Evolutionary conservation across 2,113 vertebrate genomes (phyloP), one percentile per base, ranked within the genome.

Genomic region (Perca schrenkii): DNA sequence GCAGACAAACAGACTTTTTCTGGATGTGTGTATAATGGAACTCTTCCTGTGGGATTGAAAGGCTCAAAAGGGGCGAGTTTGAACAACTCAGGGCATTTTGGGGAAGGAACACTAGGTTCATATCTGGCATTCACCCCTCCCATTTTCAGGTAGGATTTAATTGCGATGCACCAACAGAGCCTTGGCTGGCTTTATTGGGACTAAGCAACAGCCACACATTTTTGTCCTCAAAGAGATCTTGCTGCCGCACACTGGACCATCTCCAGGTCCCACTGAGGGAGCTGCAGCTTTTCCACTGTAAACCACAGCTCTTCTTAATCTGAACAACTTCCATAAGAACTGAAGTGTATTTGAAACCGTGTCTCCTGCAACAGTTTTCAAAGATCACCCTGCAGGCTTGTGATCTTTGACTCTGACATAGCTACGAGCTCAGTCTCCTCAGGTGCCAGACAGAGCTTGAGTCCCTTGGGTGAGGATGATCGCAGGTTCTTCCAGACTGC

Each of bases 251-350:
- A 60, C 43, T 81, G 84, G 49, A 67, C 6, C 5, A 8, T 16
- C 60, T 78, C 84, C 79, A 82, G 56, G 28, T n/a, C n/a, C n/a
- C n/a, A n/a, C n/a, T n/a, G 28, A 73, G 56, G n/a, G 53, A 79
- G 54, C 65, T 56, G 47, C 58, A 70, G 65, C 46, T 61, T 70
- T 79, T 52, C 62, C 43, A 28, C 79, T 74, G 34, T 70, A 58
- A 86, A 31, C 58, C 43, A 61, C 70, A 60, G 22, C 52, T 65
- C 57, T 19, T 64, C 17, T 19, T 60, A 63, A 34, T 65, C 75
- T 69, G 46, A 53, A 43, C 12, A 82, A 58, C 67, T 40, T 60
- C 54, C 47, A 25, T 53, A 36, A 46, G 46, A 79, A 57, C 12
- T 25, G 16, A 15, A 36, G 25, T 28, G 8, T 52, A 31, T 72